Conservation (phyloP, 2,888 invertebrate genomes). For the Oscheius onirici region DNA sequence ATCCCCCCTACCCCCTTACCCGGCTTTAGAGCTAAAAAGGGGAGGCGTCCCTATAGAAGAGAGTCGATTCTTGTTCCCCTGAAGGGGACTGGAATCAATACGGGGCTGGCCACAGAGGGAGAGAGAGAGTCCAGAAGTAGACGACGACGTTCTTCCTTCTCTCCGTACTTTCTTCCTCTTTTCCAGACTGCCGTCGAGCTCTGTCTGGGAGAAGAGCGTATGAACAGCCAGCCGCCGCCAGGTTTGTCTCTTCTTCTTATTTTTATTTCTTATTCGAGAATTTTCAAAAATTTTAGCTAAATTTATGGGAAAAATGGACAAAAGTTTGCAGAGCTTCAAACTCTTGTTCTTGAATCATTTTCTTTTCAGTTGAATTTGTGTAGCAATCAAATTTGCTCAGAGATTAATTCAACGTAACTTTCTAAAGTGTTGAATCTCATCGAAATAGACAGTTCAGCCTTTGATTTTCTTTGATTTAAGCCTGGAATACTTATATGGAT, state of each 20-base stretch:
- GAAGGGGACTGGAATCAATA: constrained; percentile 7
- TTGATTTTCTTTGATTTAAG: too few species aligned
- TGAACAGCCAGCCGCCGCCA: constrained; percentile 49
- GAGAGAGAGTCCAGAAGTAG: too few species aligned
- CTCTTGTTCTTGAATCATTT: neutral
- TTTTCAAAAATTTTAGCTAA: neutral
- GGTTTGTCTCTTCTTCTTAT: constrained; percentile 30
- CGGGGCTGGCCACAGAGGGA: constrained; percentile 2
- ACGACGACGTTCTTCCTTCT: constrained; percentile 3
- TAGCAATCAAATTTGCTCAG: too few species aligned
- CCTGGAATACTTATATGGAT: too few species aligned
- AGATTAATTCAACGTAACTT: too few species aligned
- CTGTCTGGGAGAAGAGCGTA: neutral
- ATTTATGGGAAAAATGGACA: neutral
- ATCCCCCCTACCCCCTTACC: too few species aligned
- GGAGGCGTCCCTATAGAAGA: too few species aligned
- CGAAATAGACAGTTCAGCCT: too few species aligned
- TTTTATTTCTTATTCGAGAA: neutral
- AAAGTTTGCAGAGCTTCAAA: neutral
- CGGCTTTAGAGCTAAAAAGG: too few species aligned
- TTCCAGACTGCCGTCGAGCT: constrained; percentile 6
- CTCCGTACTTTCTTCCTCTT: neutral
- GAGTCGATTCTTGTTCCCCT: too few species aligned
- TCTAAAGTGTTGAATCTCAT: too few species aligned
- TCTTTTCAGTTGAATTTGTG: too few species aligned